These are phyloP conservation scores for human (Homo sapiens) DNA, from an alignment of 2,113 vertebrate species.

Conservation along the genomic window GRCh38 chr9:104332501-104333000, in stretches of 20 bases:
- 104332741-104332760: constrained; percentile 36
- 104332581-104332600: constrained; percentile 70
- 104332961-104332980: not conserved
- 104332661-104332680: constrained; percentile 64
- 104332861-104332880: not conserved
- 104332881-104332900: not conserved
- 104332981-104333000: not conserved
- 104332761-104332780: constrained; percentile 55
- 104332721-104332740: constrained; percentile 67
- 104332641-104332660: constrained; percentile 52
- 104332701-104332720: constrained; percentile 54
- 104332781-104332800: constrained; percentile 47
- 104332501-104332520: constrained; percentile 48
- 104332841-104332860: constrained; percentile 30
- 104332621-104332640: constrained; percentile 58
- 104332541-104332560: constrained; percentile 57
- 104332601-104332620: constrained; percentile 48
- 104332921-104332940: not conserved
- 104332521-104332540: constrained; percentile 53
- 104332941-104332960: not conserved
- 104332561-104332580: constrained; percentile 37
- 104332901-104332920: not conserved
- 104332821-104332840: constrained; percentile 34
- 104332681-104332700: constrained; percentile 63
- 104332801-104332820: constrained; percentile 4